These are phyloP conservation scores for Podotricha telesiphe DNA, from an alignment of 2,888 invertebrate species.

Conservation along the genomic window DNA sequence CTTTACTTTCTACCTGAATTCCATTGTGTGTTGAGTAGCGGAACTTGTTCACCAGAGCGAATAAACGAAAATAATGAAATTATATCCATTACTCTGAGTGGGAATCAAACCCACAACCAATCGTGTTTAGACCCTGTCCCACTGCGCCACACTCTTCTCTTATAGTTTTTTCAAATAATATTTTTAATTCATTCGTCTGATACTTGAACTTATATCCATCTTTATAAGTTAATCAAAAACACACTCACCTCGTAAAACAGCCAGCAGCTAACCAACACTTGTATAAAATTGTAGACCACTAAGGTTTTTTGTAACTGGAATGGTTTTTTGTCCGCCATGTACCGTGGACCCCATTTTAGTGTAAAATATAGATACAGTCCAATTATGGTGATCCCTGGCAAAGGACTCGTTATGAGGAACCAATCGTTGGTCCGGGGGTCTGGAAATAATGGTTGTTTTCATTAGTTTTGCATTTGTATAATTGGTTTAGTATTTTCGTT, in stretches of 20 bases:
- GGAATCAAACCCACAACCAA: too few relatives aligned
- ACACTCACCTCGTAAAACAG: conserved; percentile 88
- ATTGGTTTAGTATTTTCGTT: too few relatives aligned
- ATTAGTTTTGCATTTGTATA: not conserved
- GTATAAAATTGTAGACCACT: conserved; percentile 93
- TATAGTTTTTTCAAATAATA: too few relatives aligned
- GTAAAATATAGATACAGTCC: conserved; percentile 89
- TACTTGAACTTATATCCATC: too few relatives aligned
- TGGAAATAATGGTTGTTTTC: conserved; percentile 57
- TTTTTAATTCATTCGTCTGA: too few relatives aligned
- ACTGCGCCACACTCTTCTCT: too few relatives aligned
- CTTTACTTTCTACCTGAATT: too few relatives aligned
- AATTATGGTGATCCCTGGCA: conserved; percentile 87
- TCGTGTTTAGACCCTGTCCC: too few relatives aligned
- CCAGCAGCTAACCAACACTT: conserved; percentile 92
- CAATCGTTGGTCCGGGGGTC: conserved; percentile 88
- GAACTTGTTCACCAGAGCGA: too few relatives aligned
- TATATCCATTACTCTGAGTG: too few relatives aligned
- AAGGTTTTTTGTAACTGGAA: conserved; percentile 90
- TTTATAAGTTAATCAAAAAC: not conserved
- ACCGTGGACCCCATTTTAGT: conserved; percentile 90
- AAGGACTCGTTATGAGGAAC: conserved; percentile 89
- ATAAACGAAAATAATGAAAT: too few relatives aligned
- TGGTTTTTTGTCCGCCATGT: conserved; percentile 94
- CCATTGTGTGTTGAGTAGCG: too few relatives aligned